A percentile compares a stretch with the other conserved stretches of the same genome.
These are phyloP conservation scores for Centropus unirufus DNA, from an alignment of 2,113 vertebrate species.

Conservation along the genomic window DNA sequence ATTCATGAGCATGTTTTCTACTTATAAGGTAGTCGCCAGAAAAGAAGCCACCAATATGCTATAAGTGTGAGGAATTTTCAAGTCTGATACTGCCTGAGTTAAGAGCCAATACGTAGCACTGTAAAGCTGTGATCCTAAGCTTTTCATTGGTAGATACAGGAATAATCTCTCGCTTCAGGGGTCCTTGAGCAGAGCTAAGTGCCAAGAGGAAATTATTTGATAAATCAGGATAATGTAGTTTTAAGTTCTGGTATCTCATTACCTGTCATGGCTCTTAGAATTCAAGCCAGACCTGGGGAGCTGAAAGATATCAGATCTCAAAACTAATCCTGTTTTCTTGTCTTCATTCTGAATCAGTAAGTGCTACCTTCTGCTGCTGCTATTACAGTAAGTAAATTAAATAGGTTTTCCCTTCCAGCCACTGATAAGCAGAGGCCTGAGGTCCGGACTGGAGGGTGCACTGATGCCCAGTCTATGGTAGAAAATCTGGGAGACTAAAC, in stretches of 20 bases:
- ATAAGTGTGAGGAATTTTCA: neutral
- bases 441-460: neutral
- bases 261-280: constrained; percentile 21
- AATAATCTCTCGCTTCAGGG: constrained; percentile 38
- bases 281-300: constrained; percentile 10
- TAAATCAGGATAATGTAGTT: constrained; percentile 53
- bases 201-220: constrained; percentile 37
- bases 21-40: neutral
- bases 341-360: constrained; percentile 37
- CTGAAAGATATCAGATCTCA: constrained; percentile 49
- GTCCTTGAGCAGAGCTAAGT: constrained; percentile 36
- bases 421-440: neutral
- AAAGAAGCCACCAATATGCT: neutral
- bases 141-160: constrained; percentile 1
- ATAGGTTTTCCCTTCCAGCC: neutral
- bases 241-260: constrained; percentile 54
- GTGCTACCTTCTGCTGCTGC: neutral
- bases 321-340: constrained; percentile 50
- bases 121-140: neutral
- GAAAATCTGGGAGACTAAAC: neutral
- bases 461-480: neutral
- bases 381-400: constrained; percentile 48
- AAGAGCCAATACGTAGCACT: neutral
- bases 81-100: neutral
- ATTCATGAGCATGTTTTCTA: neutral